These are phyloP conservation scores for Drosophila pruinosa DNA, from an alignment of 1,140 invertebrate species.

Conservation along the genomic window DNA sequence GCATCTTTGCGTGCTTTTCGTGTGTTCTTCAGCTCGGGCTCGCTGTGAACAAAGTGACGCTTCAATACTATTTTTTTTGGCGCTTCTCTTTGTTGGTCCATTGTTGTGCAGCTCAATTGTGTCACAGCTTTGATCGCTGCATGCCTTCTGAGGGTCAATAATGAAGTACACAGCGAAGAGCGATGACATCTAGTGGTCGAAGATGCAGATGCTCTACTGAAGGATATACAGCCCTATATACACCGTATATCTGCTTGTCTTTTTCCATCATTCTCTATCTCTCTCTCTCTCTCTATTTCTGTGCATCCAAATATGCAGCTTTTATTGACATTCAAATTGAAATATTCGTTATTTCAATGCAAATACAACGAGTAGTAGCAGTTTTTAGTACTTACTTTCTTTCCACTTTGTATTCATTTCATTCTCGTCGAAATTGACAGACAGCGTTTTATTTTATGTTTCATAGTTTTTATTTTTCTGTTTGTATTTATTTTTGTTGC, in stretches of 20 bases:
- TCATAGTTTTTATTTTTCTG: constrained; percentile 44
- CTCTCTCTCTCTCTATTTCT: neutral
- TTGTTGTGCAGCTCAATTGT: constrained; percentile 66
- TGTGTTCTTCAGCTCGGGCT: constrained; percentile 7
- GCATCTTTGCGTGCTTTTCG: constrained; percentile 1
- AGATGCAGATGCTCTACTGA: neutral
- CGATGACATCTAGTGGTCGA: constrained; percentile 7
- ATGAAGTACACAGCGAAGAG: constrained; percentile 52
- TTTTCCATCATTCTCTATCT: no score
- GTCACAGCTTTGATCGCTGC: constrained; percentile 58
- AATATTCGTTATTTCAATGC: neutral
- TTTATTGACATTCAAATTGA: neutral
- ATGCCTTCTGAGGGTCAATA: constrained; percentile 61
- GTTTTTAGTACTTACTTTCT: constrained; percentile 15
- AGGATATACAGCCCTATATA: neutral
- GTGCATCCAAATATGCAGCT: neutral
- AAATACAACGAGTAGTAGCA: neutral
- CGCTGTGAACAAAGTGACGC: constrained; percentile 34
- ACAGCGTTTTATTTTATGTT: constrained; percentile 6
- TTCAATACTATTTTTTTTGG: constrained; percentile 24
- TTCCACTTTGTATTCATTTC: neutral
- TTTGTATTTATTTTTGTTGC: constrained; percentile 39
- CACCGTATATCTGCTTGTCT: neutral
- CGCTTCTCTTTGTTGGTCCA: constrained; percentile 31
- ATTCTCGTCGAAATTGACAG: neutral